phyloP scores from a whole-genome alignment of 2,888 invertebrate species.

The Tineola bisselliella region DNA sequence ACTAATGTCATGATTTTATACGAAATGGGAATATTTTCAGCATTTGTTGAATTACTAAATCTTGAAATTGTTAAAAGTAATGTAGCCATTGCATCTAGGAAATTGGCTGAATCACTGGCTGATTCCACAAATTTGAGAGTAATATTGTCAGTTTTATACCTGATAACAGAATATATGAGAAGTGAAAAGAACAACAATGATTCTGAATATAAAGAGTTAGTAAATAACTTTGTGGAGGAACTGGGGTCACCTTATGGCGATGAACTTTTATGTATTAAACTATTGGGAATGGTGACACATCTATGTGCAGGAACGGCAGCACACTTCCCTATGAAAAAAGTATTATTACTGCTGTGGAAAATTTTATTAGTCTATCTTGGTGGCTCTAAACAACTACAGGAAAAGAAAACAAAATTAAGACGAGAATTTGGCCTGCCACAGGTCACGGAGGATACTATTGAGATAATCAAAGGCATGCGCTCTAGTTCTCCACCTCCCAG shows the following conservation, averaged over 20 bases:
- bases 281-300: slow-evolving; percentile 95
- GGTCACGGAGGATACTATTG: slow-evolving; percentile 91
- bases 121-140: slow-evolving; percentile 94
- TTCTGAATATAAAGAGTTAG: slow-evolving; percentile 61
- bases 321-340: slow-evolving; percentile 99
- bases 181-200: slow-evolving; percentile 68
- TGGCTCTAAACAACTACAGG: slow-evolving; percentile 85
- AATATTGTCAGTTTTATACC: slow-evolving; percentile 92
- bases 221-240: slow-evolving; percentile 71
- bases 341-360: slow-evolving; percentile 95
- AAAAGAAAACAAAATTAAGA: slow-evolving; percentile 78
- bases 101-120: slow-evolving; percentile 65
- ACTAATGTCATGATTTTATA: slow-evolving; percentile 89
- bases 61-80: slow-evolving; percentile 89
- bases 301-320: slow-evolving; percentile 96
- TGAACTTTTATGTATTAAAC: slow-evolving; percentile 85
- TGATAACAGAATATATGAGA: slow-evolving; percentile 94
- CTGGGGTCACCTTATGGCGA: slow-evolving; percentile 72
- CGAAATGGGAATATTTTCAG: slow-evolving; percentile 87
- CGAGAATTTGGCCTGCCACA: slow-evolving; percentile 76
- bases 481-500: slow-evolving; percentile 95
- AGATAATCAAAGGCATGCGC: slow-evolving; percentile 93
- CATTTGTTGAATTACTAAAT: slow-evolving; percentile 91
- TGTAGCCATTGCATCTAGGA: slow-evolving; percentile 53
- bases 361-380: slow-evolving; percentile 91